These are phyloP conservation scores for Limnephilus marmoratus DNA, from an alignment of 2,888 invertebrate species.

Conservation along the genomic window DNA sequence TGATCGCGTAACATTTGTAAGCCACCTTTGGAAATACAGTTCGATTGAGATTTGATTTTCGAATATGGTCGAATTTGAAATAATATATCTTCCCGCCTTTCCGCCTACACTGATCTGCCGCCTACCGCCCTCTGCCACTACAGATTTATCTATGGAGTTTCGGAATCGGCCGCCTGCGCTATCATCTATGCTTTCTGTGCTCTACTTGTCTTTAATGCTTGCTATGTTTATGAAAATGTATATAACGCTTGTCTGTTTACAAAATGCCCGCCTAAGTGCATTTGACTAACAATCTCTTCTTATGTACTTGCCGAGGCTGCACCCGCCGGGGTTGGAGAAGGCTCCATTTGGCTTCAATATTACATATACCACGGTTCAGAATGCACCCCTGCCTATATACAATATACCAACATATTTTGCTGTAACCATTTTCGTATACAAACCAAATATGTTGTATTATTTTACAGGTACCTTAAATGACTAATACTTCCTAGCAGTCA, in stretches of 20 bases:
- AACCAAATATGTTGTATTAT: not conserved
- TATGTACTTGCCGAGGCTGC: constrained; percentile 41
- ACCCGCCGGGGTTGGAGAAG: constrained; percentile 34
- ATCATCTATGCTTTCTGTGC: constrained; percentile 53
- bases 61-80: constrained; percentile 35
- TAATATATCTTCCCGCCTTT: constrained; percentile 49
- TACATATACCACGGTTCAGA: not conserved
- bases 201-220: constrained; percentile 51
- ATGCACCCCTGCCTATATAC: constrained; percentile 18
- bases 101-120: constrained; percentile 59
- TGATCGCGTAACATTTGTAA: constrained; percentile 45
- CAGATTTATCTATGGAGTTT: constrained; percentile 66
- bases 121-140: constrained; percentile 58
- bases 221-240: constrained; percentile 52
- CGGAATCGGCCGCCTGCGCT: constrained; percentile 65
- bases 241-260: constrained; percentile 45
- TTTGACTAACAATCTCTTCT: constrained; percentile 48
- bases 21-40: constrained; percentile 38
- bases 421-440: not conserved
- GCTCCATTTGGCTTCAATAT: not conserved
- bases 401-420: not conserved
- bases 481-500: too few relatives aligned
- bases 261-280: constrained; percentile 50
- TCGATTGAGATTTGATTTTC: constrained; percentile 44
- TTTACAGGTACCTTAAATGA: not conserved